phyloP scores from a whole-genome alignment of 2,888 invertebrate species.

The Argyresthia goedartella region DNA sequence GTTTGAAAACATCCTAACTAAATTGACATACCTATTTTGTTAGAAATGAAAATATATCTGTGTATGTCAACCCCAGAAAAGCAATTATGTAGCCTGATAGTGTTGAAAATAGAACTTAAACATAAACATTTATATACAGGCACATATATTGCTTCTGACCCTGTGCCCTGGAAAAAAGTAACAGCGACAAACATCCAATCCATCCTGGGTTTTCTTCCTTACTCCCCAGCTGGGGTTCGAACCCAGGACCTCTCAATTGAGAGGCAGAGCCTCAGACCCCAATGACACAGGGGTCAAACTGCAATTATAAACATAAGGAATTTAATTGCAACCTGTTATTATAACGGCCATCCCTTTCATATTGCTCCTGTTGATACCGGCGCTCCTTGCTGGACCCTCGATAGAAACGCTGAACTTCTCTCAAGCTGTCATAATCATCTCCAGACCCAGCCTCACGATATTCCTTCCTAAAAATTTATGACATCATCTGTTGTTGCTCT shows the following conservation, averaged over 20 bases:
- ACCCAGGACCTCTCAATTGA: too few species aligned
- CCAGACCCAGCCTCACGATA: slow-evolving; percentile 37
- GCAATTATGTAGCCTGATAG: background rate
- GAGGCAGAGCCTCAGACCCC: too few species aligned
- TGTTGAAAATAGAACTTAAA: too few species aligned
- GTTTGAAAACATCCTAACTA: background rate
- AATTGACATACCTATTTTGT: too few species aligned
- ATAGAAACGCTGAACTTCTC: slow-evolving; percentile 56
- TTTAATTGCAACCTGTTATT: slow-evolving; percentile 33
- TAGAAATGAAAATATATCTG: background rate
- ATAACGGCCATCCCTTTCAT: slow-evolving; percentile 36
- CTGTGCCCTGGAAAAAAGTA: too few species aligned
- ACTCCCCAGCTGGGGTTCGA: too few species aligned
- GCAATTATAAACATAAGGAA: background rate
- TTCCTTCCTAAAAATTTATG: slow-evolving; percentile 33
- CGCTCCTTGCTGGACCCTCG: slow-evolving; percentile 56
- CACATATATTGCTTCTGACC: too few species aligned
- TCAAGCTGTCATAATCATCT: slow-evolving; percentile 32
- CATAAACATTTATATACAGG: too few species aligned
- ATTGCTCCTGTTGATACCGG: slow-evolving; percentile 22
- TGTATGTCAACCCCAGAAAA: background rate
- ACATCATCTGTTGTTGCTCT: background rate
- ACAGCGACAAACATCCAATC: too few species aligned
- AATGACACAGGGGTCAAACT: too few species aligned
- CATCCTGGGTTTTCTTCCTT: too few species aligned